Base-by-base conservation (phyloP, 1,140 invertebrate species). In the Heterodera carotae region DNA sequence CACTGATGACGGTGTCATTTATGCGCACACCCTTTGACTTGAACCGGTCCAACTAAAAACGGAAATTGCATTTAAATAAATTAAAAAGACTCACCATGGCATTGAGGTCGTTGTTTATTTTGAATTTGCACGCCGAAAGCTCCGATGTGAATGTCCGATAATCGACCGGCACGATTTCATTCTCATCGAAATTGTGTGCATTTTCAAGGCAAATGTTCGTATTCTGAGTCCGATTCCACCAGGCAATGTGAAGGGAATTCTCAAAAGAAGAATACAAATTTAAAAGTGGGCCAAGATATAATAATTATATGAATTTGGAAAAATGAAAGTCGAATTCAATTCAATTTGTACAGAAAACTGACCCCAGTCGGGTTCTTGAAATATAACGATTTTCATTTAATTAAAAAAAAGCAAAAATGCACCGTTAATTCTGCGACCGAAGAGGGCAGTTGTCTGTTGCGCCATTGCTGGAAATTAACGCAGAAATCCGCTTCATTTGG, bases 401-500 rank as follows among this genome's bases (percentile, higher is more conserved):
- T n/a, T n/a, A n/a, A n/a, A n/a, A n/a, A n/a, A n/a, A n/a, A n/a
- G n/a, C n/a, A n/a, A n/a, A n/a, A n/a, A n/a, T n/a, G n/a, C n/a
- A n/a, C n/a, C n/a, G n/a, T n/a, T 59, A 36, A n/a, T 43, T 70
- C 56, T 70, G 53, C 31, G 74, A 68, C 36, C 39, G 66, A 67
- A 39, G 64, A 56, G 34, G 81, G 81, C 18, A 82, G 59, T 31
- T 34, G 29, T 53, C 74, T 62, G 18, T 31, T 76, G 31, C 39
- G 33, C 53, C 69, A 84, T 67, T 82, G 81, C 33, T 82, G 81
- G 68, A 69, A 83, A 67, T 82, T 82, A 43, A 75, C 69, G 39
- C 81, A 82, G 59, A 82, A 72, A 48, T 69, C 56, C 27, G 10
- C 39, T 7, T 43, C 43, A 18, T 64, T 33, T 8, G 31, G 27